Evolutionary conservation across 1,140 invertebrate species (phyloP), one percentile per base, ranked within the genome.

Genomic region (Drosophila ercepeae): DNA sequence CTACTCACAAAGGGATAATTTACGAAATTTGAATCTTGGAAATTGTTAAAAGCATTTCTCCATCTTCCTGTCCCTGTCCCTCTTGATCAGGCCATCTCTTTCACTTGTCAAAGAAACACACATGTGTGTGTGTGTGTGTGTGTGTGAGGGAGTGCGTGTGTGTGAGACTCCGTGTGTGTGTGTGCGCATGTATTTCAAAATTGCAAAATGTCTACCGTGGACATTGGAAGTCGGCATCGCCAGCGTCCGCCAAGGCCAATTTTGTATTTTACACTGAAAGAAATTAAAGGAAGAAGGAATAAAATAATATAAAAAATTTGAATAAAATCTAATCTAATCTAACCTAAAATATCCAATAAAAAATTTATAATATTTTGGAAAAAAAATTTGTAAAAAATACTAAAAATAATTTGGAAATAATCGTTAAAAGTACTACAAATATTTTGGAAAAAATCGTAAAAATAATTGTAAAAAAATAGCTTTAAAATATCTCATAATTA

Each of bases 21-120:
- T 88, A 88, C 82, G 78, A 88, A 88, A 88, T 88, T 88, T 88
- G 82, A 88, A 88, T 88, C 82, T 88, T 88, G 89, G 82, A 88
- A 88, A 88, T 82, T 88, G 82, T 88, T 88, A 88, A 88, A 88
- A 89, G 79, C 79, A 78, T 75, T 83, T 70, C 60, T 41, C 54
- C 25, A 25, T 29, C 45, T 14, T 18, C 27, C n/a, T n/a, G n/a
- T n/a, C 21, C 16, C 18, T 23, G 18, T 16, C 41, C 25, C 8
- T 19, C 14, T 23, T 4, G 27, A 7, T 14, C 41, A 14, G 16
- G 2, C 45, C 9, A 14, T 16, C 53, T 13, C 18, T 46, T 55
- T 45, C 41, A 19, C 6, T 44, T 39, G 36, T 39, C 36, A 39
- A 32, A 11, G 11, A 13, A 11, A 27, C 13, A 34, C 51, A 61